A percentile compares a stretch with the other conserved stretches of the same genome.
Conservation (phyloP, 1,140 invertebrate species). For the Danaus plexippus region DNA sequence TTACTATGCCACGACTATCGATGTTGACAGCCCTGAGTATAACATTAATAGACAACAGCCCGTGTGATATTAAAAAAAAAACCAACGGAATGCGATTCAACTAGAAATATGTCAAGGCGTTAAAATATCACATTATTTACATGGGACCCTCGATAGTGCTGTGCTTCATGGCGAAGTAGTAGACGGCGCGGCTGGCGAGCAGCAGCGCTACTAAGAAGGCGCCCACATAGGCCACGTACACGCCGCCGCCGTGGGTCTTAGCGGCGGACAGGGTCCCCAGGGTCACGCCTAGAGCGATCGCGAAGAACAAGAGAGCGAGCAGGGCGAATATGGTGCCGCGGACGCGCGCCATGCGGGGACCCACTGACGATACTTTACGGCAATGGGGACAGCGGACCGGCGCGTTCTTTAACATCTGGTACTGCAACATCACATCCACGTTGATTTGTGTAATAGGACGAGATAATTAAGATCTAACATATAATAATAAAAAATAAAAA, state of each 20-base stretch:
- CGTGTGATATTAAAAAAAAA: background rate
- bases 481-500: too few relatives aligned
- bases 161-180: constrained; percentile 92
- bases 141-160: constrained; percentile 88
- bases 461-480: too few relatives aligned
- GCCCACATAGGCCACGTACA: constrained; percentile 88
- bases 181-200: constrained; percentile 84
- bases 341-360: constrained; percentile 84
- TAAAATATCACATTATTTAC: constrained; percentile 46
- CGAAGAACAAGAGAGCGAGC: constrained; percentile 79
- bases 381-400: constrained; percentile 97
- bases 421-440: constrained; percentile 74
- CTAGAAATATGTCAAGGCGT: too few relatives aligned
- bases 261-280: constrained; percentile 73
- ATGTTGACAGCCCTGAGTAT: too few relatives aligned
- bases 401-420: constrained; percentile 93
- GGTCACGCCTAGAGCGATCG: constrained; percentile 86
- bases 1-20: too few relatives aligned
- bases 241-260: constrained; percentile 79
- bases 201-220: constrained; percentile 83
- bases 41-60: too few relatives aligned
- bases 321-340: constrained; percentile 87
- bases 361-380: constrained; percentile 93
- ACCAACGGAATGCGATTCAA: too few relatives aligned
- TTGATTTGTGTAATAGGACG: too few relatives aligned